A percentile compares a stretch with the other conserved stretches of the same genome.
Evolutionary conservation across 2,888 invertebrate species (phyloP).

Genomic region (Epinotia bilunana): DNA sequence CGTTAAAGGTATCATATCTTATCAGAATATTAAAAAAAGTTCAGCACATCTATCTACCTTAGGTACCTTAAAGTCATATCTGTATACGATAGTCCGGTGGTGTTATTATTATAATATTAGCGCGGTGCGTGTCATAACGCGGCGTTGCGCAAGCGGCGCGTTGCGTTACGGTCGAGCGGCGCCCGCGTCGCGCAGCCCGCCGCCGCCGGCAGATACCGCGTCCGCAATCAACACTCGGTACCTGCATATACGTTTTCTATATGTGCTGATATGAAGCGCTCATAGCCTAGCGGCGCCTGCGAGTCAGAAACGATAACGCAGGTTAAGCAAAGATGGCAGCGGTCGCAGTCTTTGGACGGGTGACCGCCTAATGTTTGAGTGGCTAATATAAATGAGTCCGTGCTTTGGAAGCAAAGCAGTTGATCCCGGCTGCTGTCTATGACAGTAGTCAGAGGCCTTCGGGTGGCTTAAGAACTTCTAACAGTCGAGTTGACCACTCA

Average conservation of each 20-base stretch:
- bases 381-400: too few species aligned
- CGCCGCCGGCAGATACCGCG: background rate
- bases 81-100: background rate
- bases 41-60: background rate
- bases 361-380: too few species aligned
- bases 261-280: too few species aligned
- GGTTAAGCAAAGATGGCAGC: too few species aligned
- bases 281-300: too few species aligned
- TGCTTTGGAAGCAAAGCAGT: too few species aligned
- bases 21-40: background rate
- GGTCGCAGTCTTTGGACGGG: too few species aligned
- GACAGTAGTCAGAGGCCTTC: too few species aligned
- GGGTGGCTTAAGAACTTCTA: too few species aligned
- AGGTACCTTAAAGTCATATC: background rate
- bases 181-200: background rate
- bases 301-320: too few species aligned
- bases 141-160: conserved; percentile 21
- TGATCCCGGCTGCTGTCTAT: too few species aligned
- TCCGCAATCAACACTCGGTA: conserved; percentile 12
- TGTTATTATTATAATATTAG: conserved; percentile 16
- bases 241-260: conserved; percentile 8
- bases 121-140: conserved; percentile 25
- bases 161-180: conserved; percentile 27
- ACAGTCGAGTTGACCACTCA: too few species aligned
- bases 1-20: background rate